phyloP scores from a whole-genome alignment of 2,888 invertebrate genomes.

The Agrotis clavis region DNA sequence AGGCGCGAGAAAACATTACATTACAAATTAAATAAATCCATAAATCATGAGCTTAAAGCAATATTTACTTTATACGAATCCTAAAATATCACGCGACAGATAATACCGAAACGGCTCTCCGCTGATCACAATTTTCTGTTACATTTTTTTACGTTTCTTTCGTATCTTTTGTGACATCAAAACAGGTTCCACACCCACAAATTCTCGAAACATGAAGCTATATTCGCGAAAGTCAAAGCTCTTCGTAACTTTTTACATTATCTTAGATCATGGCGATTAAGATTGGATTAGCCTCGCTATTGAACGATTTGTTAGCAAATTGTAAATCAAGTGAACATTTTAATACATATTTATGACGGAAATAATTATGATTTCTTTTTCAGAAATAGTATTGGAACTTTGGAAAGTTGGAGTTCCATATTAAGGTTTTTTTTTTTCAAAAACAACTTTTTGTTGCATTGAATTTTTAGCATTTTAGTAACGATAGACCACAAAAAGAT shows the following conservation, averaged over 20 bases:
- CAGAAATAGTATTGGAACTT: constrained; percentile 26
- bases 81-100: constrained; percentile 78
- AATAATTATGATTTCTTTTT: constrained; percentile 36
- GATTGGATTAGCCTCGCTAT: constrained; percentile 38
- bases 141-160: constrained; percentile 63
- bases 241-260: constrained; percentile 43
- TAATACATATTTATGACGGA: constrained; percentile 31
- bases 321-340: constrained; percentile 26
- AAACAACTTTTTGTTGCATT: constrained; percentile 5
- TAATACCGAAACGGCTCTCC: constrained; percentile 63
- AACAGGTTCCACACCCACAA: constrained; percentile 83
- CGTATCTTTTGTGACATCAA: constrained; percentile 67
- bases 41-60: constrained; percentile 81
- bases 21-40: constrained; percentile 79
- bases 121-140: constrained; percentile 65
- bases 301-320: constrained; percentile 25
- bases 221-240: constrained; percentile 72
- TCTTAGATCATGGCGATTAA: constrained; percentile 53
- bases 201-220: constrained; percentile 68
- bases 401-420: constrained; percentile 25
- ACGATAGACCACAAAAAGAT: too few relatives aligned
- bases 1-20: constrained; percentile 74
- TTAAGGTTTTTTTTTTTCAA: background rate
- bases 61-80: constrained; percentile 81
- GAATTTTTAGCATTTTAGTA: constrained; percentile 1